Evolutionary conservation across 2,113 vertebrate genomes (phyloP), one percentile per base, ranked within the genome.

Genomic region (Megaceryle maxima): DNA sequence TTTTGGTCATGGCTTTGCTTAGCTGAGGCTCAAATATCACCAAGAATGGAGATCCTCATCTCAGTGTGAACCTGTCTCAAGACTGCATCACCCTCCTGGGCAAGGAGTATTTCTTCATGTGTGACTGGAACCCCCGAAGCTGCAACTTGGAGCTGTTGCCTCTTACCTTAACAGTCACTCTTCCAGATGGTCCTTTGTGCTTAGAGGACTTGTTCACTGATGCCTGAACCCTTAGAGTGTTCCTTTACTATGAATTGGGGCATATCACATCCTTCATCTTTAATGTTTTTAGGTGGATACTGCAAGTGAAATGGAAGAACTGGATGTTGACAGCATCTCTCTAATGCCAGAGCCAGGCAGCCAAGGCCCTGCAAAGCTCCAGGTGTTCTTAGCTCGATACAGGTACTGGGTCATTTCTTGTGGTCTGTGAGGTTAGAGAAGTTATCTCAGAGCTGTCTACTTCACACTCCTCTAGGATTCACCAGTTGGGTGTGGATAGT

Each of bases 281-380:
- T 17, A 13, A 77, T 48, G 33, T 41, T 56, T 94, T 53, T 19
- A 99, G 99, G 99, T 99, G 97, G 99, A 99, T 96, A 99, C 99
- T 41, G 99, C 99, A 84, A 99, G 99, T 97, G 99, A 99, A 96
- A 99, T 99, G 94, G 99, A 99, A 89, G 99, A 99, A 48, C 91
- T 99, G 96, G 99, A 99, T 91, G 98, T 98, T 6, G 99, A 99
- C 78, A 98, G 96, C 9, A 75, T 99, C 79, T 98, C 99, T 50
- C 97, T 99, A 11, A 98, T 98, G 76, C 98, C 98, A 29, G 98
- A 98, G 81, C 80, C 97, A 10, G 96, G 98, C 94, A 97, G 93
- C 96, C 98, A 98, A 56, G 98, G 97, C 77, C 97, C 98, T 76
- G 98, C 99, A 50, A 99, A 99, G 92, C 98, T 99, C 81, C 99